Evolutionary conservation across 2,113 vertebrate genomes (phyloP), one percentile per base, ranked within the genome.

Genomic region (Emydocephalus ijimae): DNA sequence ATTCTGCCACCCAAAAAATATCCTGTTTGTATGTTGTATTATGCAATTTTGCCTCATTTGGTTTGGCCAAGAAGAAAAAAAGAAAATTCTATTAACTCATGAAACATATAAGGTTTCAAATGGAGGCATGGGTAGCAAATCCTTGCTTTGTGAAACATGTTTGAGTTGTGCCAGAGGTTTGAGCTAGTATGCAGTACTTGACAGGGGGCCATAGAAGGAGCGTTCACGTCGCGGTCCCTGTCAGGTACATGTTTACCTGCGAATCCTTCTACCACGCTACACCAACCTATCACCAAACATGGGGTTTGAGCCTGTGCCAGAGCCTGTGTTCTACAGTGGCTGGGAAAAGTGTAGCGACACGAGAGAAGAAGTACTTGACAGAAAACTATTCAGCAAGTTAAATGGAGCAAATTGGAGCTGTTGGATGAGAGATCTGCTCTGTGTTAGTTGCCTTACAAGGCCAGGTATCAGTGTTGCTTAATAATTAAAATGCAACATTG

Each of bases 71-170:
- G 18, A 61, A 88, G 87, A 11, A 45, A 64, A 21, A 56, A 52
- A 90, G 59, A 88, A 34, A 56, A 91, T 45, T 50, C 52, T 87
- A 57, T 21, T 14, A 81, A 89, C 48, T 43, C 89, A 74, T 3
- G 34, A 23, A 26, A 61, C 18, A 15, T 93, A 91, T 48, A 61
- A 20, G 87, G 69, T 88, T 88, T 39, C 85, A 15, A 43, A 64
- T 1, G 45, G 48, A 55, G 50, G 87, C 50, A 23, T 34, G 50
- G 29, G 20, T 23, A 34, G 85, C 52, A 39, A 18, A 50, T 34
- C 89, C 74, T 57, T 88, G 92, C 88, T 50, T 88, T 39, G 85
- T 74, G 85, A 88, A 88, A 52, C 52, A 90, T 87, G 81, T 88
- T 26, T 34, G 52, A 43, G 55, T 54, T 88, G 87, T 88, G 89